Percentiles rank a stretch among this genome's conserved stretches.
These are phyloP conservation scores for Drosophila histrio DNA, from an alignment of 2,888 invertebrate genomes.

Conservation along the genomic window DNA sequence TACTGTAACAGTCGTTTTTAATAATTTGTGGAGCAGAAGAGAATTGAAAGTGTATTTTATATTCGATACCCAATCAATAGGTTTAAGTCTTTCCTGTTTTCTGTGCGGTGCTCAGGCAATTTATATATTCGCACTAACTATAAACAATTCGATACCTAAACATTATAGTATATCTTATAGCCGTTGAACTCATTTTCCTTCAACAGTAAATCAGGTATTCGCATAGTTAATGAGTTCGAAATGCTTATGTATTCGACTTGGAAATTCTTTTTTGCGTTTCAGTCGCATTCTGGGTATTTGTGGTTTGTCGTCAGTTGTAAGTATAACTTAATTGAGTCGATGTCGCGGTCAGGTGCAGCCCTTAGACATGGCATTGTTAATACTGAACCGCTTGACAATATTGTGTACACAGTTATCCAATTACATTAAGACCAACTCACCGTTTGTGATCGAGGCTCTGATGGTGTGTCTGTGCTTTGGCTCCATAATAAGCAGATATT, in stretches of 20 bases:
- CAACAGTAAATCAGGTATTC: conserved; percentile 24
- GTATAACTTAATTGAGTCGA: conserved; percentile 35
- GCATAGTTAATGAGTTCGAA: conserved; percentile 39
- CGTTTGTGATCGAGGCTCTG: conserved; percentile 78
- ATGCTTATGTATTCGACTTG: conserved; percentile 21
- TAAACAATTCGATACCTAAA: background rate
- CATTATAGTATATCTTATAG: background rate
- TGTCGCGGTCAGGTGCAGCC: conserved; percentile 18
- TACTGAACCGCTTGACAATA: conserved; percentile 58
- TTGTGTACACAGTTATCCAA: conserved; percentile 69
- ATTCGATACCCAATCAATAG: background rate
- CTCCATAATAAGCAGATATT: conserved; percentile 76
- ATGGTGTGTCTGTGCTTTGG: conserved; percentile 79
- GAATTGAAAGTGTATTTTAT: background rate
- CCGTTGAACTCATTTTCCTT: conserved; percentile 2
- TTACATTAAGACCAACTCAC: conserved; percentile 76
- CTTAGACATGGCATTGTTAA: conserved; percentile 63
- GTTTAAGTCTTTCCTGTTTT: background rate
- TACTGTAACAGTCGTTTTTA: no score
- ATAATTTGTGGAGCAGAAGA: no score
- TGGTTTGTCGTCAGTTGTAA: conserved; percentile 41
- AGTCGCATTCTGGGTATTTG: conserved; percentile 7
- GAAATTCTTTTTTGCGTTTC: conserved; percentile 30
- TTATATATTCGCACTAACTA: background rate
- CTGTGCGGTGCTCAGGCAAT: background rate